Percentiles rank a stretch among this genome's conserved stretches.
These are phyloP conservation scores for Nematolebias whitei DNA, from an alignment of 2,113 vertebrate species.

Conservation along the genomic window DNA sequence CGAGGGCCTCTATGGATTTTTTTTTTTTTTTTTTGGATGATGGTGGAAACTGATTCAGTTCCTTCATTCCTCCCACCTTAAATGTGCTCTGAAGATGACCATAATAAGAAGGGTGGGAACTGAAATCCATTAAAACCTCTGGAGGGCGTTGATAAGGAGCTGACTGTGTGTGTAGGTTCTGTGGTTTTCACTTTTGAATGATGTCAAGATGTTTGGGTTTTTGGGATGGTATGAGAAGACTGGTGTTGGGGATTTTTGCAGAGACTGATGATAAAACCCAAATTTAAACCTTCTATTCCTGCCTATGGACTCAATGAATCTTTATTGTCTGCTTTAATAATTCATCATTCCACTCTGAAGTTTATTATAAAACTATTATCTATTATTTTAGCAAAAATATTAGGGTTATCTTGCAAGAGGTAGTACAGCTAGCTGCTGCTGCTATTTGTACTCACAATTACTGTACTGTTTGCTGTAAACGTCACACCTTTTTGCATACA, in stretches of 20 bases:
- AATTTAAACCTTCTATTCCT: neutral
- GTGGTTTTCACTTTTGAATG: slow-evolving; percentile 20
- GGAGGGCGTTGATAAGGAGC: slow-evolving; percentile 78
- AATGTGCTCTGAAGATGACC: slow-evolving; percentile 69
- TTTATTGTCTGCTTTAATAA: neutral
- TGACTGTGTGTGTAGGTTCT: slow-evolving; percentile 1
- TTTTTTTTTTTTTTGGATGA: no score
- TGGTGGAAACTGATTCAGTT: slow-evolving; percentile 68
- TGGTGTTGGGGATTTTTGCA: neutral
- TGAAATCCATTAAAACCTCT: slow-evolving; percentile 71
- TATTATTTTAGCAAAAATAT: no score
- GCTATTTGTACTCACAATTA: no score
- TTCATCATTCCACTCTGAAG: no score
- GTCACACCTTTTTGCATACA: no score
- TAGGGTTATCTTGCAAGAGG: no score
- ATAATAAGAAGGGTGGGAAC: slow-evolving; percentile 73
- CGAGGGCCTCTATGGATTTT: slow-evolving; percentile 74
- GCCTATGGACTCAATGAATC: neutral
- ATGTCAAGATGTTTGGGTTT: slow-evolving; percentile 6
- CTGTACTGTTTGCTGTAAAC: no score
- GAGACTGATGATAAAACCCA: neutral
- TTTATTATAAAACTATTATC: no score
- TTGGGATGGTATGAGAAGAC: neutral
- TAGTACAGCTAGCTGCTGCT: no score
- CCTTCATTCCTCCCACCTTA: slow-evolving; percentile 56